Base-by-base conservation (phyloP, 2,888 invertebrate genomes). In the Taenaris catops region DNA sequence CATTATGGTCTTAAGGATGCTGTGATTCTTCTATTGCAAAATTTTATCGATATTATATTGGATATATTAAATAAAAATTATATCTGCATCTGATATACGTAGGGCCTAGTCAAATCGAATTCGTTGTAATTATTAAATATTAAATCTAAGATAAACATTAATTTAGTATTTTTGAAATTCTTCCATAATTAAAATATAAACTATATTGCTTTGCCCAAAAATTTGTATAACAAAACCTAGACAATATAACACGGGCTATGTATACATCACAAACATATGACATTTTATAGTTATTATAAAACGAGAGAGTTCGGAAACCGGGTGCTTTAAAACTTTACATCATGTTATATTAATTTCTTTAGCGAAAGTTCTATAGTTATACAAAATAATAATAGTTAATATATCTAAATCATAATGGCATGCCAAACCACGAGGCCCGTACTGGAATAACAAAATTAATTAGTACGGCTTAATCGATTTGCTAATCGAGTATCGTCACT, bases 11-110 rank as follows among this genome's bases (percentile, higher is more conserved):
- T 79, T 84, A 81, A 84, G 75, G 67, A 84, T 81, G 84, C 84
- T 84, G 84, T 84, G 84, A 84, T 86, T 84, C 81, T 84, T 84
- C 81, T 84, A 86, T 84, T 86, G 86, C 84, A 70, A 84, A 83
- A 76, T 74, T 79, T 69, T 78, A 78, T 79, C 53, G 62, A 72
- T 75, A 73, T 66, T 67, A 58, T 76, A 72, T 59, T 64, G 63
- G 63, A 63, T 65, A 63, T 67, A 71, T 65, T 58, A 55, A 62
- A 47, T 49, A 43, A 46, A 48, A 59, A 66, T 67, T 61, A 76
- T 72, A 69, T 78, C 76, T 72, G 66, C 75, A 78, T 79, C 76
- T 75, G 70, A 76, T 72, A 75, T 74, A 68, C 59, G 76, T 84
- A 84, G 83, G 78, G 76, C 80, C 76, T 84, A 84, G 83, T 67